Percentiles rank a stretch among this genome's conserved stretches.
Evolutionary conservation across 2,888 invertebrate species (phyloP).

Genomic region (Petrolisthes manimaculis): DNA sequence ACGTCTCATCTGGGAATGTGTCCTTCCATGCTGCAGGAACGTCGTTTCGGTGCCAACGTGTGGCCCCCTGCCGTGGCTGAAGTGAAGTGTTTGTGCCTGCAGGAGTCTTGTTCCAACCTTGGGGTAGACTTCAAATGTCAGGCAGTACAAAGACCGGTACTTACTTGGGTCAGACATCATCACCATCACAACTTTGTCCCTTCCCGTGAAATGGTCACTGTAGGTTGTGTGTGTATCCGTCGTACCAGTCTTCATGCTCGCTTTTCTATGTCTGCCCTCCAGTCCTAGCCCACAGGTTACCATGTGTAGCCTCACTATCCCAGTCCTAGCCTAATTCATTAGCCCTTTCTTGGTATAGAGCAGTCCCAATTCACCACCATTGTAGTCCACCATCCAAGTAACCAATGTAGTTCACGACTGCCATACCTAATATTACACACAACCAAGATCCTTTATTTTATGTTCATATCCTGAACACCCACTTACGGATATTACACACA

Average conservation of each 20-base stretch:
- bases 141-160: slow-evolving; percentile 30
- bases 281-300: background rate
- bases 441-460: no score
- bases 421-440: no score
- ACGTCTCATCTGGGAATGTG: slow-evolving; percentile 48
- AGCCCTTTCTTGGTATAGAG: no score
- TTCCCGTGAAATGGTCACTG: slow-evolving; percentile 35
- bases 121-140: slow-evolving; percentile 58
- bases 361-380: no score
- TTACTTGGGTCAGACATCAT: slow-evolving; percentile 43
- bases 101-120: slow-evolving; percentile 34
- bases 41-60: slow-evolving; percentile 35
- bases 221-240: slow-evolving; percentile 59
- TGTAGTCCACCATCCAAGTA: no score
- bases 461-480: no score
- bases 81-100: slow-evolving; percentile 48
- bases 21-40: slow-evolving; percentile 50
- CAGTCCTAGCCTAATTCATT: no score
- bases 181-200: slow-evolving; percentile 14
- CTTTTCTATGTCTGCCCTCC: background rate
- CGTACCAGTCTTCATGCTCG: slow-evolving; percentile 27
- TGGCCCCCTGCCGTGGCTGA: slow-evolving; percentile 50
- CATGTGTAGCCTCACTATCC: no score
- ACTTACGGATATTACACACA: no score
- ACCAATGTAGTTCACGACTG: no score